Percentiles rank a stretch among this genome's conserved stretches.
Conservation (phyloP, 2,888 invertebrate genomes). For the Hypomecis atomaria region DNA sequence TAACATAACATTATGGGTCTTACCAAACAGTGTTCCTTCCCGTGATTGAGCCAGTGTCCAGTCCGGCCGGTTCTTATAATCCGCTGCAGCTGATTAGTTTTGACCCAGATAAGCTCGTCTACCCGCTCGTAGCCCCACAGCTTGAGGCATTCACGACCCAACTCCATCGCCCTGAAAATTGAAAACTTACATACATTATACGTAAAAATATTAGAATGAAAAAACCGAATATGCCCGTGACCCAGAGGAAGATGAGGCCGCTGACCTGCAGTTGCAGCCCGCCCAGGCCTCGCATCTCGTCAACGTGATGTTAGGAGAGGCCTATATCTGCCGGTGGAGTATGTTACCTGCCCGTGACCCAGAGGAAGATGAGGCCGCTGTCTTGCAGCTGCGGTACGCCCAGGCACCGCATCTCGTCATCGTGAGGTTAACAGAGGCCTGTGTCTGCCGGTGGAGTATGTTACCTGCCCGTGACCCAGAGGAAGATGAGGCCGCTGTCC, state of each 20-base stretch:
- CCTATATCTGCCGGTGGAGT: slow-evolving; percentile 88
- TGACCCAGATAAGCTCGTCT: slow-evolving; percentile 99
- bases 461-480: slow-evolving; percentile 95
- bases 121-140: slow-evolving; percentile 98
- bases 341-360: slow-evolving; percentile 96
- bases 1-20: no score
- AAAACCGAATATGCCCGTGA: no score
- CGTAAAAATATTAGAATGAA: not conserved
- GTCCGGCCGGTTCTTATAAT: slow-evolving; percentile 98
- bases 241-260: no score
- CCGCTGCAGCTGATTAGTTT: slow-evolving; percentile 98
- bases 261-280: no score
- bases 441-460: slow-evolving; percentile 92
- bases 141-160: slow-evolving; percentile 97
- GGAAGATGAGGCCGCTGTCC: slow-evolving; percentile 97
- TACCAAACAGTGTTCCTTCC: slow-evolving; percentile 98
- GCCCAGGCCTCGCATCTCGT: no score
- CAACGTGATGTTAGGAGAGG: no score
- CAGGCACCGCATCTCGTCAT: slow-evolving; percentile 98
- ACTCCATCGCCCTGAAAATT: slow-evolving; percentile 93
- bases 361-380: slow-evolving; percentile 97
- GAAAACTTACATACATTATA: no score
- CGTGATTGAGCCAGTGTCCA: slow-evolving; percentile 99
- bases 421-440: no score
- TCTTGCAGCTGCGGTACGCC: slow-evolving; percentile 98